phyloP scores from a whole-genome alignment of 2,113 vertebrate genomes.

The Oxygymnocypris stewartii region DNA sequence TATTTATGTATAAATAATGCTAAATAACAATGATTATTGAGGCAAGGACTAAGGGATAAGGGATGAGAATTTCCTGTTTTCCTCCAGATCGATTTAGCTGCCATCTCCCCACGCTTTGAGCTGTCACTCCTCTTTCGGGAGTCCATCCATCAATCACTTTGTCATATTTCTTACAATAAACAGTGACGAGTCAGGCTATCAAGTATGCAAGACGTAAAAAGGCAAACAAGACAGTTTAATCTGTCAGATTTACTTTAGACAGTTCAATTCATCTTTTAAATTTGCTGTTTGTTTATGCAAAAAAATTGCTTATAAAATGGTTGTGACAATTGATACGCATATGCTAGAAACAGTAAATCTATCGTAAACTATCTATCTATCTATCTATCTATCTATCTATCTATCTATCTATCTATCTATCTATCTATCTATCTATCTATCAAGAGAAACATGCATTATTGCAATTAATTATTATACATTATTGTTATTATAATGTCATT shows the following conservation, averaged over 20 bases:
- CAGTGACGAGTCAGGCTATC: slow-evolving; percentile 33
- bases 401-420: no score
- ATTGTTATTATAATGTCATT: no score
- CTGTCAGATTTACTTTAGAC: slow-evolving; percentile 21
- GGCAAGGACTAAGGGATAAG: background rate
- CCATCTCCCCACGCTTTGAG: background rate
- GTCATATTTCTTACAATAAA: slow-evolving; percentile 41
- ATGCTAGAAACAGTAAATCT: background rate
- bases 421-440: no score
- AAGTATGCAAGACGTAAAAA: slow-evolving; percentile 12
- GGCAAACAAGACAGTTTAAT: slow-evolving; percentile 39
- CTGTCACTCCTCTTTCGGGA: slow-evolving; percentile 28
- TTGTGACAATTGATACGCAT: background rate
- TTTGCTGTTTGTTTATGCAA: background rate
- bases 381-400: no score
- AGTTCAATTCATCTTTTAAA: slow-evolving; percentile 7
- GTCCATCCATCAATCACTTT: slow-evolving; percentile 44
- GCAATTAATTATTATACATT: no score
- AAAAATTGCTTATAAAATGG: background rate
- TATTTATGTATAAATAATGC: background rate
- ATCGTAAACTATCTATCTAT: no score
- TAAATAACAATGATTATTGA: background rate
- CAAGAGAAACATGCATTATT: no score
- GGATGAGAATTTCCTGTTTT: background rate
- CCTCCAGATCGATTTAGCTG: slow-evolving; percentile 22